phyloP scores from a whole-genome alignment of 2,888 invertebrate species.

The Sesia apiformis region DNA sequence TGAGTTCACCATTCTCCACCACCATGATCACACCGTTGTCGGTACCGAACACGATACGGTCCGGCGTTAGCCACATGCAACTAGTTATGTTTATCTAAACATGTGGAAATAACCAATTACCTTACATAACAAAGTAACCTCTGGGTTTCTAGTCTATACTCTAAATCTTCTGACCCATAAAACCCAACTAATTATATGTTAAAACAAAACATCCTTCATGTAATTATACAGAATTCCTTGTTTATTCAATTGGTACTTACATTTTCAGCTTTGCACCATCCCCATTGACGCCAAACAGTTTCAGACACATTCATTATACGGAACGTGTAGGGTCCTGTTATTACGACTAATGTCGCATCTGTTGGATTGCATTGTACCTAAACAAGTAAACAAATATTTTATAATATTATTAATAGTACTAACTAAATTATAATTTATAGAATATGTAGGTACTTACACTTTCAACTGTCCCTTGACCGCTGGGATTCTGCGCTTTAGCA shows the following conservation, averaged over 20 bases:
- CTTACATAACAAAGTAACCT: not conserved
- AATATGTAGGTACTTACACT: constrained; percentile 29
- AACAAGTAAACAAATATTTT: not conserved
- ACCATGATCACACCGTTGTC: constrained; percentile 83
- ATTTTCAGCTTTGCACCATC: constrained; percentile 86
- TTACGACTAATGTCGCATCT: constrained; percentile 82
- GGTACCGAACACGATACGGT: constrained; percentile 88
- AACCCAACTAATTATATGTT: not conserved
- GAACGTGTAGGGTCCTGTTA: constrained; percentile 78
- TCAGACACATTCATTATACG: constrained; percentile 85
- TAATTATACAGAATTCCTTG: not conserved
- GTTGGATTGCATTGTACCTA: constrained; percentile 86
- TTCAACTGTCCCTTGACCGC: constrained; percentile 78
- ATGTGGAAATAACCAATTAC: constrained; percentile 1
- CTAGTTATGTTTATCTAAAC: constrained; percentile 79
- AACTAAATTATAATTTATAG: not conserved
- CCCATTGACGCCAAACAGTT: constrained; percentile 86
- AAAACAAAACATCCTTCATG: not conserved
- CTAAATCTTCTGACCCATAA: not conserved
- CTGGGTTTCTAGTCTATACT: not conserved
- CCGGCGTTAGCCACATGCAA: constrained; percentile 87
- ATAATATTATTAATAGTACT: not conserved
- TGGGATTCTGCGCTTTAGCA: constrained; percentile 81
- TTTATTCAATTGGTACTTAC: constrained; percentile 28
- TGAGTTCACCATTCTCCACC: constrained; percentile 90